A percentile compares a stretch with the other conserved stretches of the same genome.
Evolutionary conservation across 2,888 invertebrate species (phyloP).

Genomic region (Hypolimnas misippus): DNA sequence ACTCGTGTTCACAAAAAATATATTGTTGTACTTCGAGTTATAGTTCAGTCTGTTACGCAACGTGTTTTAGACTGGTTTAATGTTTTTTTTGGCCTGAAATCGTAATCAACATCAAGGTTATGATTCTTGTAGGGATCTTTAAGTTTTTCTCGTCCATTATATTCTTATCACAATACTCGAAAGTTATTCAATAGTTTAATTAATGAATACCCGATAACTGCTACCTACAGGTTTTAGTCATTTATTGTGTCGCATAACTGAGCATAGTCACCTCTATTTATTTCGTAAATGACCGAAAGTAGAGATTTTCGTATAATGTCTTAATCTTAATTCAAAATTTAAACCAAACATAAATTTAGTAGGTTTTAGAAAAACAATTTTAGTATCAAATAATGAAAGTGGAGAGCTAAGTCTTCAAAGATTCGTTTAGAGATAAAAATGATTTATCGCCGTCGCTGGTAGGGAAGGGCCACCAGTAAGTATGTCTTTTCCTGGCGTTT

Average conservation of each 20-base stretch:
- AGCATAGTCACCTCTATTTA: too few species aligned
- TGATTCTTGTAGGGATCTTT: background rate
- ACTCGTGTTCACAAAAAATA: conserved; percentile 30
- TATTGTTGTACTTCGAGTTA: background rate
- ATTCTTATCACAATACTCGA: too few species aligned
- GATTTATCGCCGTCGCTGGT: conserved; percentile 30
- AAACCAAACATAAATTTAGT: background rate
- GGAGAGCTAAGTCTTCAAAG: conserved; percentile 30
- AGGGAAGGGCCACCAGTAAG: conserved; percentile 6
- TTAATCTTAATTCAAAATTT: too few species aligned
- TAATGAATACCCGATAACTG: too few species aligned
- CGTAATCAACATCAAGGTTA: background rate
- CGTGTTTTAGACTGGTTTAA: background rate
- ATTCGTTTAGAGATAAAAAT: conserved; percentile 34
- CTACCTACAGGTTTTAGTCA: too few species aligned
- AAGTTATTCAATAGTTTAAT: too few species aligned
- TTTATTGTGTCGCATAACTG: too few species aligned
- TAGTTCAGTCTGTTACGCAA: conserved; percentile 10
- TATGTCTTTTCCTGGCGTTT: conserved; percentile 29
- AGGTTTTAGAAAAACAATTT: background rate
- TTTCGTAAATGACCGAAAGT: too few species aligned
- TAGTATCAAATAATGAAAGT: conserved; percentile 22
- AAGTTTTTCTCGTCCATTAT: too few species aligned
- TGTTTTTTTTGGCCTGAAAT: background rate
- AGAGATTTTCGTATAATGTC: too few species aligned